Evolutionary conservation across 2,113 vertebrate genomes (phyloP).

Genomic region (Corythornis cristatus): DNA sequence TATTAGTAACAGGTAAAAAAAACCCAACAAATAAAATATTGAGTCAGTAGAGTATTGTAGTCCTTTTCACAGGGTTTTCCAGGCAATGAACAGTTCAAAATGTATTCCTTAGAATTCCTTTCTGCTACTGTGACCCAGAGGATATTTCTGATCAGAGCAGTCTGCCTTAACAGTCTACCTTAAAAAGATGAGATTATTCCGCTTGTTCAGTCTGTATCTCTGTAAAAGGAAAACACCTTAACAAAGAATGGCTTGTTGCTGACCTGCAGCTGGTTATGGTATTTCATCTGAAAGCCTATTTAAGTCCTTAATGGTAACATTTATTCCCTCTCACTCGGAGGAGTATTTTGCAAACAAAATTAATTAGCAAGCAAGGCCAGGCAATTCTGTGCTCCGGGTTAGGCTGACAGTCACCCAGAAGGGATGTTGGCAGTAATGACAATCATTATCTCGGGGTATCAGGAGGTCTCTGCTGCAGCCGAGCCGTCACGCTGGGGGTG

Average conservation of each 20-base stretch:
- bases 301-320: slow-evolving; percentile 56
- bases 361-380: slow-evolving; percentile 18
- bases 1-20: not conserved
- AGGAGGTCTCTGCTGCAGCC: slow-evolving; percentile 9
- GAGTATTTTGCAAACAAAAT: slow-evolving; percentile 58
- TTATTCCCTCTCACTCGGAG: slow-evolving; percentile 44
- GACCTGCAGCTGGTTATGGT: slow-evolving; percentile 62
- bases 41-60: not conserved
- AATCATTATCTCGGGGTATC: slow-evolving; percentile 29
- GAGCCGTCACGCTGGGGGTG: not conserved
- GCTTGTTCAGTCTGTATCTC: slow-evolving; percentile 52
- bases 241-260: slow-evolving; percentile 66
- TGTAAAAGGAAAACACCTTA: slow-evolving; percentile 63
- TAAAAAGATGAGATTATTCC: slow-evolving; percentile 67
- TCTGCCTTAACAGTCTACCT: slow-evolving; percentile 65
- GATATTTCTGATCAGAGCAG: not conserved
- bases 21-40: not conserved
- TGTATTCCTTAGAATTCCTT: not conserved
- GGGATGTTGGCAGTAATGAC: slow-evolving; percentile 28
- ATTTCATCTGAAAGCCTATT: slow-evolving; percentile 62
- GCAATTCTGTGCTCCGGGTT: slow-evolving; percentile 28
- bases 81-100: not conserved
- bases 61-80: not conserved
- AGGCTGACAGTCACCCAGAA: slow-evolving; percentile 16
- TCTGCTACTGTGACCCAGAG: not conserved